These are phyloP conservation scores for Megaptera novaeangliae DNA, from an alignment of 2,113 vertebrate genomes.

Conservation along the genomic window DNA sequence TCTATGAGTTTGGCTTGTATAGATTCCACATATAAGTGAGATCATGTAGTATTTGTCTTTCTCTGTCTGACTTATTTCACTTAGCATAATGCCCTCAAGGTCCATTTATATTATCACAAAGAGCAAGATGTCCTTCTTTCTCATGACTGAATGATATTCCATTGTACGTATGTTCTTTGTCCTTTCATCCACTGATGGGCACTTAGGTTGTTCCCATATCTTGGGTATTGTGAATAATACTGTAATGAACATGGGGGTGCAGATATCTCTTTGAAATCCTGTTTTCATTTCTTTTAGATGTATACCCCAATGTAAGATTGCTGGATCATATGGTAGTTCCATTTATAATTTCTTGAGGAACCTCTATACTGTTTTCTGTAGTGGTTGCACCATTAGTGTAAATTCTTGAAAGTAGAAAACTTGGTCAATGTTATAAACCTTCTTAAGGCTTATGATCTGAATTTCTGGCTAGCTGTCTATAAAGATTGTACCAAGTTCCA, in stretches of 20 bases:
- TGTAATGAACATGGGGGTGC: not conserved
- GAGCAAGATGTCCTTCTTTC: not conserved
- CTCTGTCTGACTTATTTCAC: not conserved
- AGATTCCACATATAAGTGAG: not conserved
- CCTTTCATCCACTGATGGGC: not conserved
- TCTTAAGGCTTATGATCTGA: not conserved
- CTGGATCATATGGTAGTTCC: not conserved
- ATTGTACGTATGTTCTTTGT: not conserved
- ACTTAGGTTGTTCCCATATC: not conserved
- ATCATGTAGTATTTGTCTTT: not conserved
- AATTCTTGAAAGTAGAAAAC: not conserved
- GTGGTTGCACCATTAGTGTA: not conserved
- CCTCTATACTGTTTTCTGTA: not conserved
- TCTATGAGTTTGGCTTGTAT: not conserved
- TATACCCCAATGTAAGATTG: not conserved
- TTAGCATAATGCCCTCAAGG: not conserved
- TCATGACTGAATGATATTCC: not conserved
- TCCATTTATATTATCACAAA: not conserved
- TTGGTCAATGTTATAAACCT: not conserved
- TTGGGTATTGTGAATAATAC: not conserved
- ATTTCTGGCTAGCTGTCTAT: not conserved
- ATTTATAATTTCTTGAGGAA: not conserved
- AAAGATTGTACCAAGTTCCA: not conserved
- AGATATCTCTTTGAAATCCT: not conserved
- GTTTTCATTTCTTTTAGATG: not conserved